These are phyloP conservation scores for Napeogenes inachia DNA, from an alignment of 2,888 invertebrate genomes.

Conservation along the genomic window DNA sequence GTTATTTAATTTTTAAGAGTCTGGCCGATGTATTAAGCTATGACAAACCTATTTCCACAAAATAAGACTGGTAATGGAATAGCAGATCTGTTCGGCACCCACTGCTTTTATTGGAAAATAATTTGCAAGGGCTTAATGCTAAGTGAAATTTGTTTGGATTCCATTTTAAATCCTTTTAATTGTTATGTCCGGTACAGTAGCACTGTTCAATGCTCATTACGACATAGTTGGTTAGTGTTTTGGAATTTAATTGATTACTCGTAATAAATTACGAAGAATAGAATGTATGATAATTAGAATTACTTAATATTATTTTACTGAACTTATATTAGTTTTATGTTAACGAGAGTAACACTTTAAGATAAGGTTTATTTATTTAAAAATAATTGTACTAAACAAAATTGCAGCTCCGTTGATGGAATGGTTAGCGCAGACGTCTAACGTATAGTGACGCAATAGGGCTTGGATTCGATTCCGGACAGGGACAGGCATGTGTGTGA, in stretches of 20 bases:
- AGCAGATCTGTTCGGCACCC: conserved; percentile 18
- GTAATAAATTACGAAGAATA: too few relatives aligned
- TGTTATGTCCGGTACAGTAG: conserved; percentile 7
- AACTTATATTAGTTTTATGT: too few relatives aligned
- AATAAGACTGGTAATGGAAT: conserved; percentile 23
- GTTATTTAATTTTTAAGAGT: conserved; percentile 63
- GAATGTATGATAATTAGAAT: too few relatives aligned
- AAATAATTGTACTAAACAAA: too few relatives aligned
- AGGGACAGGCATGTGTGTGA: too few relatives aligned
- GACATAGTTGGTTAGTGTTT: background rate
- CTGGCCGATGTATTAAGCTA: conserved; percentile 23
- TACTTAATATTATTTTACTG: too few relatives aligned
- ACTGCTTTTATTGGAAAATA: conserved; percentile 26
- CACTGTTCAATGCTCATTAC: background rate
- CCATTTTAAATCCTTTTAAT: conserved; percentile 12
- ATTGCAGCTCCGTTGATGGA: too few relatives aligned
- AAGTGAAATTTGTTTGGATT: conserved; percentile 16
- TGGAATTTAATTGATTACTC: background rate
- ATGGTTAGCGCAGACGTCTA: too few relatives aligned
- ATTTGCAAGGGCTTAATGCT: conserved; percentile 16
- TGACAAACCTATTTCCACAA: conserved; percentile 22
- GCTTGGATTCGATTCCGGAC: too few relatives aligned
- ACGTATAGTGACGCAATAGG: too few relatives aligned
- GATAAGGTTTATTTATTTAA: too few relatives aligned
- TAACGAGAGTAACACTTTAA: too few relatives aligned